These are phyloP conservation scores for Drosophila sordidula DNA, from an alignment of 2,888 invertebrate genomes.

Conservation along the genomic window DNA sequence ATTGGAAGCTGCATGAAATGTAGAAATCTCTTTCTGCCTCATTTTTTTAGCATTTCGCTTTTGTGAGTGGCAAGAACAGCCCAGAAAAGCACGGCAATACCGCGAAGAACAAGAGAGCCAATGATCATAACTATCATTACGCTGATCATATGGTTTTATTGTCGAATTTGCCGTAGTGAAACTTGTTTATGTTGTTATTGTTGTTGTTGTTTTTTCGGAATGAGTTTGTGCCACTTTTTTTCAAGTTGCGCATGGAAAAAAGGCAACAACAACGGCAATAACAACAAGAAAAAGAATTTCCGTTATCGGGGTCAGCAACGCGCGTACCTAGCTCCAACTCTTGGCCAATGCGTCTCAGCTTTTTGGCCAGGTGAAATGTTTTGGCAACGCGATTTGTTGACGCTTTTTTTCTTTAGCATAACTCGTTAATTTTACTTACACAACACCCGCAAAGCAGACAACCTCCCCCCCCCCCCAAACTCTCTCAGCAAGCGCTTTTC, in stretches of 20 bases:
- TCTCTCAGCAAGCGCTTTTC: constrained; percentile 25
- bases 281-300: constrained; percentile 59
- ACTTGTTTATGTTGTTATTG: constrained; percentile 67
- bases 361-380: constrained; percentile 45
- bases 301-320: constrained; percentile 72
- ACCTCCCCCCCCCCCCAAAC: no score
- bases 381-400: constrained; percentile 28
- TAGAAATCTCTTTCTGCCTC: constrained; percentile 41
- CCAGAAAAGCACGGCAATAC: constrained; percentile 4
- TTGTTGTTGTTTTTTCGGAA: constrained; percentile 54
- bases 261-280: constrained; percentile 14
- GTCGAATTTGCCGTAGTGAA: constrained; percentile 71
- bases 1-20: constrained; percentile 47
- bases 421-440: constrained; percentile 31
- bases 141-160: constrained; percentile 77
- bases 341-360: constrained; percentile 46
- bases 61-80: constrained; percentile 23
- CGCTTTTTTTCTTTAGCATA: constrained; percentile 20
- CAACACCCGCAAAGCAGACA: constrained; percentile 2
- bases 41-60: constrained; percentile 10
- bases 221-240: constrained; percentile 76
- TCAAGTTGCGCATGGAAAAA: constrained; percentile 46
- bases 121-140: constrained; percentile 78
- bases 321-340: constrained; percentile 40
- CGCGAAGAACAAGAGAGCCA: constrained; percentile 39